Conservation (phyloP, 2,888 invertebrate species). For the Pseudococcus viburni region DNA sequence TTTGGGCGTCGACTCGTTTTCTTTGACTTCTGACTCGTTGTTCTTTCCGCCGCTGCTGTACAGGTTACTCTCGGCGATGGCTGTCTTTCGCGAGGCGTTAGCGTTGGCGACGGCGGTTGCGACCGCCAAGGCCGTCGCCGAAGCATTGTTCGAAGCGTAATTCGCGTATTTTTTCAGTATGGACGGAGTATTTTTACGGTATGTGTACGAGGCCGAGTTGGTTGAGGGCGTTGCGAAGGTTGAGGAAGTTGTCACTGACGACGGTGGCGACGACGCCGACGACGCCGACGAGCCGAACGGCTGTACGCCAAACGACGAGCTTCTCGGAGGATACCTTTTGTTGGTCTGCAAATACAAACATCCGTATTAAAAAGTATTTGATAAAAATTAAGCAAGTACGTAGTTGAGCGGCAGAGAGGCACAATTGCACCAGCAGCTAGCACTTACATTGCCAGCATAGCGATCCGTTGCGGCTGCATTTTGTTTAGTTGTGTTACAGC, state of each 20-base stretch:
- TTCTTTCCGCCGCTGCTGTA: too few species aligned
- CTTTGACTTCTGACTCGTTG: not conserved
- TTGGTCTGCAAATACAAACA: not conserved
- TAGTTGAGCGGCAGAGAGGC: too few species aligned
- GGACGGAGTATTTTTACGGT: constrained; percentile 21
- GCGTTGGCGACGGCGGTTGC: not conserved
- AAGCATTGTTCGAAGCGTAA: constrained; percentile 15
- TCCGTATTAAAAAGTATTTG: too few species aligned
- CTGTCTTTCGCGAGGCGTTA: not conserved
- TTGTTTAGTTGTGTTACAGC: constrained; percentile 14
- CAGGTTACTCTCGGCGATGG: not conserved
- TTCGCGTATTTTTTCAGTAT: constrained; percentile 58
- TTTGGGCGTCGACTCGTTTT: not conserved
- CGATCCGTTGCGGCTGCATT: constrained; percentile 28
- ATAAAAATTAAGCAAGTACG: too few species aligned
- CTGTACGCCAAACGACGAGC: not conserved
- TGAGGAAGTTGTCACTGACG: not conserved
- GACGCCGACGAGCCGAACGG: not conserved
- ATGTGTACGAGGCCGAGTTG: not conserved
- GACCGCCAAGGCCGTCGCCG: not conserved
- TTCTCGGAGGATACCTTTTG: not conserved
- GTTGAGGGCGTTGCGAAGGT: not conserved
- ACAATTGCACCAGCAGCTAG: too few species aligned
- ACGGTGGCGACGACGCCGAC: not conserved
- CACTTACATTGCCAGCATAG: not conserved